A percentile compares a stretch with the other conserved stretches of the same genome.
Conservation (phyloP, 2,113 vertebrate species). For the Girardinichthys multiradiatus region DNA sequence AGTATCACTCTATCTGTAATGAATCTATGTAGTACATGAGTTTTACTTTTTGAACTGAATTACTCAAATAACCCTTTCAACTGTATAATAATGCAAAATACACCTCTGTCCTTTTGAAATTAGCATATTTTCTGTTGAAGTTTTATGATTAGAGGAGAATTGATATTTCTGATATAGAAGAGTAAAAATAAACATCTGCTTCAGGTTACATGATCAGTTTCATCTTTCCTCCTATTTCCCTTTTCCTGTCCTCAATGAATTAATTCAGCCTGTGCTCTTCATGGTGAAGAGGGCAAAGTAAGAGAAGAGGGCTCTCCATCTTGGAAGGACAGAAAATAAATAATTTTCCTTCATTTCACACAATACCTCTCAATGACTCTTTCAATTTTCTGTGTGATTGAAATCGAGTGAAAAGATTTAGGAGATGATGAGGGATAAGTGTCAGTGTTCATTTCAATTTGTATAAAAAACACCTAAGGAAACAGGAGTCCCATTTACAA, state of each 20-base stretch:
- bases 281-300: conserved; percentile 7
- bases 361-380: conserved; percentile 9
- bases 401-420: conserved; percentile 32
- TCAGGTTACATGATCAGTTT: conserved; percentile 12
- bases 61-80: background rate
- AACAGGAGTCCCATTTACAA: conserved; percentile 9
- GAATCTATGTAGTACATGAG: too few species aligned
- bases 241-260: conserved; percentile 17
- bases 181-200: background rate
- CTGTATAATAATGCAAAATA: background rate
- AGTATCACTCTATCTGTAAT: too few species aligned
- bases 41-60: background rate
- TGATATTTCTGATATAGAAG: background rate
- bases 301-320: conserved; percentile 8
- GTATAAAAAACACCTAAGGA: conserved; percentile 14
- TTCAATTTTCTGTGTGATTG: conserved; percentile 17
- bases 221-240: conserved; percentile 6
- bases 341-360: conserved; percentile 6
- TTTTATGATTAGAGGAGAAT: background rate
- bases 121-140: background rate
- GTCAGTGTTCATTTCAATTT: conserved; percentile 19
- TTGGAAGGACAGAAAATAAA: conserved; percentile 1
- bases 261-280: conserved; percentile 35
- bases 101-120: background rate
- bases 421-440: conserved; percentile 12